These are phyloP conservation scores for Clusia tigrina DNA, from an alignment of 2,888 invertebrate species.

Conservation along the genomic window DNA sequence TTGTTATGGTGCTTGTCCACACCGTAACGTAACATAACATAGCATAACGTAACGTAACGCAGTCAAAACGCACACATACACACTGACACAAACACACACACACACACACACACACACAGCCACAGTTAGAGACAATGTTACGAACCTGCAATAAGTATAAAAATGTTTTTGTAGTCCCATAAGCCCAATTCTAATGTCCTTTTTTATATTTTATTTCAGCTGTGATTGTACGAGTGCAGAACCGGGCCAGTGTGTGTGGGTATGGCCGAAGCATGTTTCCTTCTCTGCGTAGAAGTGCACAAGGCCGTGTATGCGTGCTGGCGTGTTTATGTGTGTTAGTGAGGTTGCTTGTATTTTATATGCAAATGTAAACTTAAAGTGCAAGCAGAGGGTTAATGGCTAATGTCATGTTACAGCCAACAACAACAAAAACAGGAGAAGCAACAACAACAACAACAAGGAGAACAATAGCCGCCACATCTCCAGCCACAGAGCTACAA, in stretches of 20 bases:
- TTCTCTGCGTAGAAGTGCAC: not conserved
- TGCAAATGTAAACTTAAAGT: slow-evolving; percentile 56
- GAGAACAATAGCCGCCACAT: slow-evolving; percentile 15
- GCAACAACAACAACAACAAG: slow-evolving; percentile 21
- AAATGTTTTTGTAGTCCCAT: slow-evolving; percentile 54
- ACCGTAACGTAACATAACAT: not conserved
- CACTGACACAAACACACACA: slow-evolving; percentile 9
- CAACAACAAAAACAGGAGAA: slow-evolving; percentile 8
- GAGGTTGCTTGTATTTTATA: slow-evolving; percentile 40
- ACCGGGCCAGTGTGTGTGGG: not conserved
- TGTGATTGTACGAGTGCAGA: slow-evolving; percentile 43
- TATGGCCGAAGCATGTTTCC: too few species aligned
- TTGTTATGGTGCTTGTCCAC: slow-evolving; percentile 33
- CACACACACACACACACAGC: slow-evolving; percentile 1
- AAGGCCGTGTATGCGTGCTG: slow-evolving; percentile 5
- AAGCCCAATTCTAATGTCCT: slow-evolving; percentile 59
- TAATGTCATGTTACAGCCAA: slow-evolving; percentile 54
- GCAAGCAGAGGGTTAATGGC: slow-evolving; percentile 58
- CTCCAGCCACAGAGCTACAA: slow-evolving; percentile 24
- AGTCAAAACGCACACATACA: not conserved
- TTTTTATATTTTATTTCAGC: slow-evolving; percentile 59
- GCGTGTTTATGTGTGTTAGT: slow-evolving; percentile 40
- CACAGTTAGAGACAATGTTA: too few species aligned
- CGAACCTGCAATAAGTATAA: slow-evolving; percentile 49
- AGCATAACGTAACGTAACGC: not conserved